A percentile compares a stretch with the other conserved stretches of the same genome.
Conservation (phyloP, 2,113 vertebrate species). For the Arenaria interpres region DNA sequence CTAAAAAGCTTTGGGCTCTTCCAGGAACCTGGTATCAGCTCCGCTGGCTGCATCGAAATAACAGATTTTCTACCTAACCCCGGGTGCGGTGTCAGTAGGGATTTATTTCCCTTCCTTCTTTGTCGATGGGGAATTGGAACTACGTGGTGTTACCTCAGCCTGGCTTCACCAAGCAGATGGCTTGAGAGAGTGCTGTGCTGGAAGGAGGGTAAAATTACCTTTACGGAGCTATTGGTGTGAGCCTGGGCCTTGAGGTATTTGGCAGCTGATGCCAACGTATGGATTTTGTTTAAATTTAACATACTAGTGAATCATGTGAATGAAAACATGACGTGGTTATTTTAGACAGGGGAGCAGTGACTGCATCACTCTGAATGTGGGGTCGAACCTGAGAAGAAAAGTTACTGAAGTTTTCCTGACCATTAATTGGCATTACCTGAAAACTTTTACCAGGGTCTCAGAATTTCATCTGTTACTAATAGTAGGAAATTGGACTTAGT, state of each 20-base stretch:
- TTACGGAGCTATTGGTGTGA: not conserved
- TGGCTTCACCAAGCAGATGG: not conserved
- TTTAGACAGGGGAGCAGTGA: not conserved
- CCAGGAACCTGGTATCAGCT: not conserved
- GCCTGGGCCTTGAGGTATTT: not conserved
- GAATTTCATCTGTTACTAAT: not conserved
- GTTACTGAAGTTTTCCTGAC: not conserved
- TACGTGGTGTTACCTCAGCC: rapidly evolving
- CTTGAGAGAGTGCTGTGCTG: not conserved
- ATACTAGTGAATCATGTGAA: not conserved
- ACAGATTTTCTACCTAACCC: not conserved
- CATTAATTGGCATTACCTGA: not conserved
- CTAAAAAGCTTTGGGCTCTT: not conserved
- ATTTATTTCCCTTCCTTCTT: not conserved
- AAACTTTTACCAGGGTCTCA: not conserved
- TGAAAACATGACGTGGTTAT: not conserved
- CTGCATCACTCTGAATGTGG: not conserved
- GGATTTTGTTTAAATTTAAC: not conserved
- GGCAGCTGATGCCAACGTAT: not conserved
- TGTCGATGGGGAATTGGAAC: not conserved
- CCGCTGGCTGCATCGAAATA: not conserved
- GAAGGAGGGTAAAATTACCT: not conserved
- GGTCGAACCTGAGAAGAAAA: not conserved
- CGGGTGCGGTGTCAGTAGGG: not conserved
- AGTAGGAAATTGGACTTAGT: not conserved